Evolutionary conservation across 2,797 vertebrate genomes (phyloP), one percentile per base, ranked within the genome.

Genomic region (Catostomus latipinnis): DNA sequence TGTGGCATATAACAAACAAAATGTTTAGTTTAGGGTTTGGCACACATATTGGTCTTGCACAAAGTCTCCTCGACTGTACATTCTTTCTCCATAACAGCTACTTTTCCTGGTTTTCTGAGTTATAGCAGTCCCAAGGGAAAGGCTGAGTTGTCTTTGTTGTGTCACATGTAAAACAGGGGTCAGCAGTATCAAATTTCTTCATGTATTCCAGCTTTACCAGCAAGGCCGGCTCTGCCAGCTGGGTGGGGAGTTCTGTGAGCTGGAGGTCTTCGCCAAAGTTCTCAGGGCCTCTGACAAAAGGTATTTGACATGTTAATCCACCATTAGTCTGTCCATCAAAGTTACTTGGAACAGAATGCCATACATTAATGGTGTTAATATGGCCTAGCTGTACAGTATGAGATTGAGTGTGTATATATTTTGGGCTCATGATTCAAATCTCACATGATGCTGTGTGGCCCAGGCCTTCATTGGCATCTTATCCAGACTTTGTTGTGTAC

Each of bases 221-320:
- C 98, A 99, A 94, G 98, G 98, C 81, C 94, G 98, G 13, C 93
- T 99, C 76, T 99, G 98, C 92, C 98, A 99, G 90, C 94, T 99
- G 87, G 98, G 98, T 81, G 98, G 98, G 87, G 98, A 99, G 93
- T 99, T 99, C 89, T 99, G 98, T 91, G 98, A 99, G 89, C 93
- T 99, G 92, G 98, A 99, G 93, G 98, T 99, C 90, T 99, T 99
- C 92, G 97, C 97, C 74, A 99, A 99, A 94, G 98, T 99, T 74
- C 94, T 99, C 83, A 93, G 98, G 87, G 98, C 98, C 84, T 95
- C 98, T 90, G 98, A 99, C 92, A 99, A 99, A 96, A 96, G 98
- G 98, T 98, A 90, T 74, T 73, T 81, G 18, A 82, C 70, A 81
- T 71, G 34, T 43, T 56, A 49, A 34, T 34, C 34, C 34, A 34